A percentile compares a stretch with the other conserved stretches of the same genome.
Evolutionary conservation across 2,797 vertebrate species (phyloP).

Genomic region (Tragopan temminckii): DNA sequence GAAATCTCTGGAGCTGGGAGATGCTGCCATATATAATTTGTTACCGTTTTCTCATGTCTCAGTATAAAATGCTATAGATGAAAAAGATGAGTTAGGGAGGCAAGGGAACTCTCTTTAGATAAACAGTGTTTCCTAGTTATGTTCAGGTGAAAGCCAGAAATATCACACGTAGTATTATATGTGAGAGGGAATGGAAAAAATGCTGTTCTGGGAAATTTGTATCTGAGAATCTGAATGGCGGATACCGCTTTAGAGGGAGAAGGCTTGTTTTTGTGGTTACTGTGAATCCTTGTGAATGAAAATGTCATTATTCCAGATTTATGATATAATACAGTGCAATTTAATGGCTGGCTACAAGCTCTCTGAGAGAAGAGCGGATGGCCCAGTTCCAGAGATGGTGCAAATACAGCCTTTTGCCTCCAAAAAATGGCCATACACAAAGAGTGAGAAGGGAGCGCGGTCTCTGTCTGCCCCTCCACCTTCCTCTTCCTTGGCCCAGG

Average conservation of each 20-base stretch:
- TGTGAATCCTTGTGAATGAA: conserved; percentile 62
- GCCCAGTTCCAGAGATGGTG: neutral
- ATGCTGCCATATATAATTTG: conserved; percentile 64
- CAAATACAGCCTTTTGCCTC: neutral
- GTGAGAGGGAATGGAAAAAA: neutral
- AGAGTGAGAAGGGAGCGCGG: neutral
- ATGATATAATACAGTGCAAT: neutral
- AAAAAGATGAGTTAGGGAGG: neutral
- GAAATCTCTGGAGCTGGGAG: conserved; percentile 34
- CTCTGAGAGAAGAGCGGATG: conserved; percentile 21
- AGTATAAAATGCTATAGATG: conserved; percentile 25
- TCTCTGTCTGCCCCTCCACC: neutral
- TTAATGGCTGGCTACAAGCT: conserved; percentile 5
- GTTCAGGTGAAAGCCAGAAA: neutral
- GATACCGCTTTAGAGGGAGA: neutral
- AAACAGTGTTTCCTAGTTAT: neutral
- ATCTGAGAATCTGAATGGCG: conserved; percentile 25
- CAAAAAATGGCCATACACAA: neutral
- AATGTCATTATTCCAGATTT: neutral
- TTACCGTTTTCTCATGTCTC: conserved; percentile 35
- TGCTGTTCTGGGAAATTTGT: conserved; percentile 16
- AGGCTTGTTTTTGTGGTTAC: conserved; percentile 24
- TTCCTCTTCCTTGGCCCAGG: neutral
- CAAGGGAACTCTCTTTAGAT: neutral
- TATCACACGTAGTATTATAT: neutral